Evolutionary conservation across 2,888 invertebrate genomes (phyloP).

Genomic region (Macaria liturata): DNA sequence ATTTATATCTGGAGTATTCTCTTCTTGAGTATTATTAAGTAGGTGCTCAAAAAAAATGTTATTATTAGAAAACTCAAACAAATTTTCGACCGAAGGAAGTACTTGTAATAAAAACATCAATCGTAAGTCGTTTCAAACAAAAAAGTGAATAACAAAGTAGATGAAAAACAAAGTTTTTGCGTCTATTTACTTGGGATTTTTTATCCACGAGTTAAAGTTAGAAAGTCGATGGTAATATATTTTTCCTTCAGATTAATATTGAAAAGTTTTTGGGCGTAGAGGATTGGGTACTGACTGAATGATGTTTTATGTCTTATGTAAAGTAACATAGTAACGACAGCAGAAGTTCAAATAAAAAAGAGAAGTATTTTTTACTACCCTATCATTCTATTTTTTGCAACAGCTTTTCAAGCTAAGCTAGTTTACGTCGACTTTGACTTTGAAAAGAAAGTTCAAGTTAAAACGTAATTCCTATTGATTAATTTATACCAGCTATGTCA

Average conservation of each 20-base stretch:
- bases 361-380: too few species aligned
- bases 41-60: background rate
- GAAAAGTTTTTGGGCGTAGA: slow-evolving; percentile 5
- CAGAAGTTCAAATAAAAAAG: too few species aligned
- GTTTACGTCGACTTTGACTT: too few species aligned
- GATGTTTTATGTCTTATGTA: too few species aligned
- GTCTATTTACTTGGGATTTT: slow-evolving; percentile 22
- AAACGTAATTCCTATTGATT: too few species aligned
- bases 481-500: too few species aligned
- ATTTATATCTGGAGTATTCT: too few species aligned
- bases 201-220: slow-evolving; percentile 14
- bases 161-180: slow-evolving; percentile 26
- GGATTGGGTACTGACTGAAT: background rate
- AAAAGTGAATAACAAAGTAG: slow-evolving; percentile 26
- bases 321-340: too few species aligned
- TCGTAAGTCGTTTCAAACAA: slow-evolving; percentile 26
- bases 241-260: slow-evolving; percentile 11
- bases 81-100: slow-evolving; percentile 10
- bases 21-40: too few species aligned
- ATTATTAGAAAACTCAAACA: slow-evolving; percentile 2
- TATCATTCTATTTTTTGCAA: too few species aligned
- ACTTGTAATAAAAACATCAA: slow-evolving; percentile 19
- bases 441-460: too few species aligned
- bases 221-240: slow-evolving; percentile 15
- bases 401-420: too few species aligned